Evolutionary conservation across 1,140 invertebrate genomes (phyloP), one percentile per base, ranked within the genome.

Genomic region (Hyles euphorbiae): DNA sequence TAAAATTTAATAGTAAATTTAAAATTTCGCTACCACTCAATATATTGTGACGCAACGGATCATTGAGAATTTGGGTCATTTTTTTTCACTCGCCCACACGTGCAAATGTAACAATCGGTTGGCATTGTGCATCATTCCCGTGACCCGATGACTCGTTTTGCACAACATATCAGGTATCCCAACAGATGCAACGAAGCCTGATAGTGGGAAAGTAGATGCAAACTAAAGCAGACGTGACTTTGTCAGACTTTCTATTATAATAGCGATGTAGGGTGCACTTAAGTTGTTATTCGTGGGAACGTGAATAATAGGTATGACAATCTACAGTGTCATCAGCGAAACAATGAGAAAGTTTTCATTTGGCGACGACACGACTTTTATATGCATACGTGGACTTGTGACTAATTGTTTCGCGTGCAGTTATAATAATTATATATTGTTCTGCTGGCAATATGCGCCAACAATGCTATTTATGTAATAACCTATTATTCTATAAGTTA

Each of bases 201-300:
- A 70, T 70, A 73, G 67, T 73, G 70, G 70, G 71, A 71, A 75
- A 70, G 73, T 70, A 76, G 74, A 83, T 83, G 83, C 83, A 83
- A 82, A 83, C 74, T 78, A 76, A 83, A 75, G 68, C 76, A 78
- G 72, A 84, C 81, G 83, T 84, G 81, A 86, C 80, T 83, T 63
- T 70, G 70, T 71, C 68, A 70, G 66, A 82, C 76, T 87, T 84
- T 87, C 83, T 82, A 83, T 68, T 55, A 58, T 76, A 74, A 76
- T 74, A 72, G 63, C 67, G 68, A 65, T 74, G 34, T 64, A 58
- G 68, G 64, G 71, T 72, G 67, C 67, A 78, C 70, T 83, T 74
- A 78, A 69, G 67, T 79, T 79, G 76, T 79, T 76, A 78, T 79
- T 69, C 81, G 83, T 87, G 83, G 80, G 83, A 87, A 87, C 72